A percentile compares a stretch with the other conserved stretches of the same genome.
These are phyloP conservation scores for Rotaria magnacalcarata DNA, from an alignment of 2,888 invertebrate species.

Conservation along the genomic window DNA sequence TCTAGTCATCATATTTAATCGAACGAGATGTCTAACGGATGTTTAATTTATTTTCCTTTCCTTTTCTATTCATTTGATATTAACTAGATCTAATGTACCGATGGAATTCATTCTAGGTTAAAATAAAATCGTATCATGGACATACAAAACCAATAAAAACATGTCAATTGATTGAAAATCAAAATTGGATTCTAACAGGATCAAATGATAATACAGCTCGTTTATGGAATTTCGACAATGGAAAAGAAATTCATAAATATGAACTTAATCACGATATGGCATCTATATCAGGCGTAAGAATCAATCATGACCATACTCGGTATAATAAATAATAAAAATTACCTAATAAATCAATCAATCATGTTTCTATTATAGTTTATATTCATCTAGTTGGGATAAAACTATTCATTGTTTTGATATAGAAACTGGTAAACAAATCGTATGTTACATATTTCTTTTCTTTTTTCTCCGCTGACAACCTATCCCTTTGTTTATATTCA, in stretches of 20 bases:
- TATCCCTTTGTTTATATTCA: constrained; percentile 44
- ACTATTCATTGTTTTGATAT: constrained; percentile 52
- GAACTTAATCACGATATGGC: constrained; percentile 49
- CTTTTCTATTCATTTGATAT: neutral
- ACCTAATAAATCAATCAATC: constrained; percentile 29
- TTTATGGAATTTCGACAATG: constrained; percentile 52
- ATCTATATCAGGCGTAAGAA: constrained; percentile 50
- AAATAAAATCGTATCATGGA: constrained; percentile 53
- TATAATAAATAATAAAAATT: constrained; percentile 46
- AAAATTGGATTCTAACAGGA: constrained; percentile 51
- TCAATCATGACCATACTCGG: constrained; percentile 49
- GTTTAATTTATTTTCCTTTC: too few species aligned
- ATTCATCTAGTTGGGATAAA: constrained; percentile 53
- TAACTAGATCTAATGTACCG: neutral
- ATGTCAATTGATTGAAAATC: constrained; percentile 48
- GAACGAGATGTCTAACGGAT: neutral
- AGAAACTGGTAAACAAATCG: constrained; percentile 53
- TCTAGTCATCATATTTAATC: neutral
- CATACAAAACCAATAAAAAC: constrained; percentile 54
- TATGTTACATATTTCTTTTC: constrained; percentile 48
- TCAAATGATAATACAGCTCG: constrained; percentile 53
- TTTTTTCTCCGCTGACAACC: neutral
- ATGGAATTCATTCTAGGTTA: constrained; percentile 50
- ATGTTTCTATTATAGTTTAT: constrained; percentile 14
- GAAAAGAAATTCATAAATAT: constrained; percentile 50